A percentile compares a stretch with the other conserved stretches of the same genome.
Evolutionary conservation across 2,888 invertebrate species (phyloP).

Genomic region (Zele albiditarsus): DNA sequence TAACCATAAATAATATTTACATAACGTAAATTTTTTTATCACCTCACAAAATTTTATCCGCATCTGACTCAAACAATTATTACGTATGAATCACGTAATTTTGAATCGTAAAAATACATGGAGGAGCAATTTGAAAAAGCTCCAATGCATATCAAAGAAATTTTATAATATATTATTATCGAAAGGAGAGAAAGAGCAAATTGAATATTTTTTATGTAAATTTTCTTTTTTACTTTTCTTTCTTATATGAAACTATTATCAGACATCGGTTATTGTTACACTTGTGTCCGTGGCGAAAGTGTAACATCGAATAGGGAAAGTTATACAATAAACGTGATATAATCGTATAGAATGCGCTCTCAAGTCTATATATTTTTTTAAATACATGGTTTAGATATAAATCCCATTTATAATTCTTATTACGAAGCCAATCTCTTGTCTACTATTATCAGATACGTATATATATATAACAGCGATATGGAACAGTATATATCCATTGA

Average conservation of each 20-base stretch:
- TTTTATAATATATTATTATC: background rate
- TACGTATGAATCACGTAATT: conserved; percentile 8
- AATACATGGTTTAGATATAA: conserved; percentile 11
- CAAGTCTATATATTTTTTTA: conserved; percentile 30
- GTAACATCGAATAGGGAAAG: conserved; percentile 48
- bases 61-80: background rate
- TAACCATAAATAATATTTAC: conserved; percentile 14
- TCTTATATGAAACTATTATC: conserved; percentile 6
- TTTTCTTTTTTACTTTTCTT: background rate
- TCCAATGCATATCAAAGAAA: background rate
- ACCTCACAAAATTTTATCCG: background rate
- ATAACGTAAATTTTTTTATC: conserved; percentile 9
- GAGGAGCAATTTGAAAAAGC: background rate
- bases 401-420: background rate
- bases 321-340: conserved; percentile 52
- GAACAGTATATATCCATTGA: background rate
- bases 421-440: conserved; percentile 5
- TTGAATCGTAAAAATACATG: background rate
- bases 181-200: background rate
- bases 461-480: background rate
- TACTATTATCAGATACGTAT: background rate
- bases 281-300: conserved; percentile 44
- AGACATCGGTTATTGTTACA: conserved; percentile 29
- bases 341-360: conserved; percentile 41
- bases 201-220: background rate